Base-by-base conservation (phyloP, 2,797 vertebrate species). In the Acestrorhynchus altus region DNA sequence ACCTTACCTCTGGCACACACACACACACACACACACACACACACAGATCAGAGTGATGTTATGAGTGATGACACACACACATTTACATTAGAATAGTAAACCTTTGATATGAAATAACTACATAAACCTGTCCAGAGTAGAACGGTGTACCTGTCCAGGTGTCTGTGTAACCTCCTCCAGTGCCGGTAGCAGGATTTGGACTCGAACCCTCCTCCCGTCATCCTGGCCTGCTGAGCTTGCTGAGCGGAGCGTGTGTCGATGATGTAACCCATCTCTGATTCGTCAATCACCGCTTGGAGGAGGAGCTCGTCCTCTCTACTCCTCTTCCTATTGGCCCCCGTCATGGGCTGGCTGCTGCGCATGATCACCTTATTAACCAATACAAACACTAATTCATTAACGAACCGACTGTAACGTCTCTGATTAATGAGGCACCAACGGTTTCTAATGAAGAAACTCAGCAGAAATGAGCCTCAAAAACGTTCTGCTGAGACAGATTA, bases 281-380 rank as follows among this genome's bases (percentile, higher is more conserved):
- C 78, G 0, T 80, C 90, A 68, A 97, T 91, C 44, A 91, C 89
- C 0, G 87, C 83, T 52, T 88, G 86, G 63, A 97, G 86, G 68
- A 97, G 89, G 24, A 74, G n/a, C 87, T 97, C 95, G 0, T 97
- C 95, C 66, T 96, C 94, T 0, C 6, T 87, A 83, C 95, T 95
- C 26, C 93, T 93, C 82, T 92, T 94, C 72, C 89, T 93, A 79
- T 95, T 94, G 85, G 95, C 92, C 3, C 95, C 94, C 0, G 89
- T 86, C 81, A 96, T 87, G 0, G 95, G 95, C 84, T 97, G 96
- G 82, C 95, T 90, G 88, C 95, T 94, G 74, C 94, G 93, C 79
- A 97, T 88, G 83, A 98, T 93, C 0, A 87, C 95, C 96, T 96
- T 85, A 57, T n/a, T n/a, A n/a, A n/a, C n/a, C n/a, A n/a, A n/a